phyloP scores from a whole-genome alignment of 2,888 invertebrate genomes.

The Unio pictorum region DNA sequence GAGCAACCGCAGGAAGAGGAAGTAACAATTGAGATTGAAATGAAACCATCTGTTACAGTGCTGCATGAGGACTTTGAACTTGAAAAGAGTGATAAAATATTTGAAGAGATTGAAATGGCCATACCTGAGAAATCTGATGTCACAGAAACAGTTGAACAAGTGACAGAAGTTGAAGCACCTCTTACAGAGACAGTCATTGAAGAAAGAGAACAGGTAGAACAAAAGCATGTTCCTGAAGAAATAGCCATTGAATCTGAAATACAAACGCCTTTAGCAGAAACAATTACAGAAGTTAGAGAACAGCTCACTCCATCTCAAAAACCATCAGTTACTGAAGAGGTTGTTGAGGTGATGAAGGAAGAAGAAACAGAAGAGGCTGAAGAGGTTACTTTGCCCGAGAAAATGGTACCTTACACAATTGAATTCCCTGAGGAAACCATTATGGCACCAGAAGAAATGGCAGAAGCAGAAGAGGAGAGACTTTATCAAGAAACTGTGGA shows the following conservation, averaged over 20 bases:
- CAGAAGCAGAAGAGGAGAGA: constrained; percentile 1
- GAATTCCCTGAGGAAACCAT: constrained; percentile 12
- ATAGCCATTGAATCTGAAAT: no score
- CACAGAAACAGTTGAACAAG: constrained; percentile 10
- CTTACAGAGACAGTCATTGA: no score
- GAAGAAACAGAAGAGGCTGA: background rate
- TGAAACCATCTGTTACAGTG: no score
- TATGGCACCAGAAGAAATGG: background rate
- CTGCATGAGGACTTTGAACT: no score
- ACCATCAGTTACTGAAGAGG: background rate
- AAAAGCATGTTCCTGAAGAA: no score
- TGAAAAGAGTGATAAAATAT: no score
- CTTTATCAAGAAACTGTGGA: constrained; percentile 4
- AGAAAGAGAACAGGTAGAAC: no score
- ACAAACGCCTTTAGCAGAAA: background rate
- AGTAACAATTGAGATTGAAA: background rate
- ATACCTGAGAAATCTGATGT: constrained; percentile 3
- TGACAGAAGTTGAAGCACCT: background rate
- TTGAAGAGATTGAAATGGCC: no score
- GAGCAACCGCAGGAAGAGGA: constrained; percentile 1
- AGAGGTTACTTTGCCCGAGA: constrained; percentile 10
- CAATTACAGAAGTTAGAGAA: no score
- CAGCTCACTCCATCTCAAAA: background rate
- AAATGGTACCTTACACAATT: constrained; percentile 2
- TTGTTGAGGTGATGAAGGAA: constrained; percentile 4